phyloP scores from a whole-genome alignment of 2,888 invertebrate genomes.

The Meteorus cinctellus region DNA sequence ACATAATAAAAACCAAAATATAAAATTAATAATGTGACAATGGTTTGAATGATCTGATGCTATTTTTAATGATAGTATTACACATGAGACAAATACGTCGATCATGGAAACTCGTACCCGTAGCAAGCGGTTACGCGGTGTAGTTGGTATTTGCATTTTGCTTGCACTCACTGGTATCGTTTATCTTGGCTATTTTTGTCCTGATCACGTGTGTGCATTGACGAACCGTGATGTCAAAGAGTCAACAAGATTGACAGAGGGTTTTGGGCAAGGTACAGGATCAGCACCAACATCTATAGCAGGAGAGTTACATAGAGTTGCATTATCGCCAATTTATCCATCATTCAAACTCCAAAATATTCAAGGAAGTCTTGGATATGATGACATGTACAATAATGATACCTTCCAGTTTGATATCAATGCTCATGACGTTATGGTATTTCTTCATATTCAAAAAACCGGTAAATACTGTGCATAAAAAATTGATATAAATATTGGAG shows the following conservation, averaged over 20 bases:
- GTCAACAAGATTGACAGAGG: slow-evolving; percentile 63
- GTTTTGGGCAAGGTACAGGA: slow-evolving; percentile 57
- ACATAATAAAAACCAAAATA: slow-evolving; percentile 29
- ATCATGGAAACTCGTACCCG: slow-evolving; percentile 86
- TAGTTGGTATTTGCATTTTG: slow-evolving; percentile 87
- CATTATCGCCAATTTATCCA: slow-evolving; percentile 63
- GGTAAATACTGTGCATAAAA: slow-evolving; percentile 72
- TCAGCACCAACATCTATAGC: slow-evolving; percentile 58
- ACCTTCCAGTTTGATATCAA: slow-evolving; percentile 92
- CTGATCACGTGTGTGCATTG: slow-evolving; percentile 88
- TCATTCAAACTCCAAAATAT: slow-evolving; percentile 67
- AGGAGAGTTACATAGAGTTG: slow-evolving; percentile 64
- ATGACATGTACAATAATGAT: slow-evolving; percentile 86
- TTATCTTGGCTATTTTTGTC: slow-evolving; percentile 92
- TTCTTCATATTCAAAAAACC: slow-evolving; percentile 99
- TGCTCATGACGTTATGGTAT: slow-evolving; percentile 96
- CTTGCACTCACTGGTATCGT: slow-evolving; percentile 90
- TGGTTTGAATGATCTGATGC: slow-evolving; percentile 56
- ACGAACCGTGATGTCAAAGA: slow-evolving; percentile 77
- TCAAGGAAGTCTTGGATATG: slow-evolving; percentile 82
- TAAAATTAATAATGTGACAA: slow-evolving; percentile 59
- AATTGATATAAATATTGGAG: not conserved
- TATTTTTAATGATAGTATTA: not conserved
- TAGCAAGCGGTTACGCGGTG: slow-evolving; percentile 81
- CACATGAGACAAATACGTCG: slow-evolving; percentile 49